These are phyloP conservation scores for Strix uralensis DNA, from an alignment of 2,113 vertebrate species.

Conservation along the genomic window DNA sequence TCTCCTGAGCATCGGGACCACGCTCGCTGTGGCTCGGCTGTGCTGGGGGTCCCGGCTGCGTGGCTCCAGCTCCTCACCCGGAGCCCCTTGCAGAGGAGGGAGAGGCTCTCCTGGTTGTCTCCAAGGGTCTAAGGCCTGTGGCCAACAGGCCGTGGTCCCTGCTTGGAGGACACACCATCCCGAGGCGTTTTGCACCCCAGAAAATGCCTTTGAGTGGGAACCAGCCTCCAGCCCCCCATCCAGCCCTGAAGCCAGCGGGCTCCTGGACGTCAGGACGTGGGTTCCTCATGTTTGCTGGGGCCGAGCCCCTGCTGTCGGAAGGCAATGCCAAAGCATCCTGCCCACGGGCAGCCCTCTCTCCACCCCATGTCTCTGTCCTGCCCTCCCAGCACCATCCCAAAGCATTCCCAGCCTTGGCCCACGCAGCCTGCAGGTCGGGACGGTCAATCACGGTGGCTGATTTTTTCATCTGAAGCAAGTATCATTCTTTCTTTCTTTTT, in stretches of 20 bases:
- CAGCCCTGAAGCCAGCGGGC: neutral
- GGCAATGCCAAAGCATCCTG: neutral
- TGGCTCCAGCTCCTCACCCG: neutral
- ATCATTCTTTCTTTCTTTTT: neutral
- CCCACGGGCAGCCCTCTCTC: neutral
- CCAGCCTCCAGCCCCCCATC: neutral
- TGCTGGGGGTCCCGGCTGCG: rapidly evolving
- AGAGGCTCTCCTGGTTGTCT: neutral
- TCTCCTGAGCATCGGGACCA: rapidly evolving
- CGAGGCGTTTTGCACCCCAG: neutral
- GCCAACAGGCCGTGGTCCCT: rapidly evolving
- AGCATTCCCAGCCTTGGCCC: neutral
- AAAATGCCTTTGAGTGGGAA: neutral
- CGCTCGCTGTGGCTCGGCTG: rapidly evolving
- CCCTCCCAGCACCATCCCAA: neutral
- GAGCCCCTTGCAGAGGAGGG: neutral
- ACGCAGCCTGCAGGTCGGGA: rapidly evolving
- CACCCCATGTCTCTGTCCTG: neutral
- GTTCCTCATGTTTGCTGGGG: rapidly evolving
- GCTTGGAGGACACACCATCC: neutral
- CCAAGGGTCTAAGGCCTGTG: neutral
- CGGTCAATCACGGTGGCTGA: rapidly evolving
- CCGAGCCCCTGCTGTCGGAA: neutral
- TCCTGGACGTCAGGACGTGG: neutral
- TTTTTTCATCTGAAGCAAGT: rapidly evolving